Base-by-base conservation (phyloP, 2,113 vertebrate species). In the Balaenoptera acutorostrata region DNA sequence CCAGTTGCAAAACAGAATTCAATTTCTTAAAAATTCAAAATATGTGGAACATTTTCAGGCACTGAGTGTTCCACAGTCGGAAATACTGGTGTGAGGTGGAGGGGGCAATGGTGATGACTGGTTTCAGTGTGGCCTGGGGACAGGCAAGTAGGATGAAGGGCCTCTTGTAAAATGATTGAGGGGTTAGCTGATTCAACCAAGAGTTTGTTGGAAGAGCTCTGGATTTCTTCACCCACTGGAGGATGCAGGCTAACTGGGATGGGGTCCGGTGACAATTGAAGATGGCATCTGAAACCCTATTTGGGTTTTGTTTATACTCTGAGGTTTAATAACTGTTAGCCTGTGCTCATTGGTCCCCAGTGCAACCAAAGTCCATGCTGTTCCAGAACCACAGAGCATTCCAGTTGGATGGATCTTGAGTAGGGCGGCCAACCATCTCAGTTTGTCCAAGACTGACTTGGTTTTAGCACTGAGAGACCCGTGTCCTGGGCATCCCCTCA, bases 361-460 rank as follows among this genome's bases (percentile, higher is more conserved):
- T 1, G 5, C 44, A 18, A 11, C 15, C 61, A 29, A 6, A 20
- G 12, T 9, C 44, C 14, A 11, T 5, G 2, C 41, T 6, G 5
- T 85, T 61, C 85, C 71, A 20, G 81, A 39, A 29, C 36, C 81
- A 46, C 49, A 61, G 49, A 33, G 11, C 23, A 2, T 1, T 6
- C 17, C 2, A 9, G 8, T 3, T 9, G 23, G 21, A 39, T 3
- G 15, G 80, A 8, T 33, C 61, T 49, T 64, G 36, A 57, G 49
- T 0, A 20, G 57, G 49, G 23, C 5, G 11, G 41, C n/a, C 64
- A 29, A 1, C 6, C 3, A 2, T 39, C 41, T 14, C 0, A 0
- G 12, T 8, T 74, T 75, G 49, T 61, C 64, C 0, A 13, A 46
- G 64, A 44, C 25, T 1, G 2, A 36, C 29, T 88, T 33, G 11